Conservation (phyloP, 2,797 vertebrate species). For the Micrastur ruficollis region DNA sequence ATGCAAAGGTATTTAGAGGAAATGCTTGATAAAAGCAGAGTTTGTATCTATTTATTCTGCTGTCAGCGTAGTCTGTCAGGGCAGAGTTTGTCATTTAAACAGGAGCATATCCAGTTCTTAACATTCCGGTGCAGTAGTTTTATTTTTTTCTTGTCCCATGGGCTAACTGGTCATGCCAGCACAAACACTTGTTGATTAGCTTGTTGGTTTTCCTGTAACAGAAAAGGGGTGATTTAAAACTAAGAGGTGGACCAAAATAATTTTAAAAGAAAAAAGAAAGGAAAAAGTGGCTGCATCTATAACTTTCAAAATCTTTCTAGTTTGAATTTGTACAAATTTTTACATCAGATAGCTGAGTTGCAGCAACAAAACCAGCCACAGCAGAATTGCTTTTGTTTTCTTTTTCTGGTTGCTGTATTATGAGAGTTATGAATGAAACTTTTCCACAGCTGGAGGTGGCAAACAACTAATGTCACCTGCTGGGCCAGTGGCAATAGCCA, state of each 20-base stretch:
- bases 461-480: not conserved
- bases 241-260: constrained; percentile 50
- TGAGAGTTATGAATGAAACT: constrained; percentile 4
- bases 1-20: not conserved
- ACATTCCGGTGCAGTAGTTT: constrained; percentile 36
- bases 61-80: not conserved
- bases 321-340: not conserved
- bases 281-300: not conserved
- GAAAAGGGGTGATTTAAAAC: not conserved
- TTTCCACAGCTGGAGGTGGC: not conserved
- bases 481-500: not conserved
- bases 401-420: not conserved
- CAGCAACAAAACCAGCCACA: not conserved
- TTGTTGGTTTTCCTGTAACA: not conserved
- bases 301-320: not conserved
- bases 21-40: constrained; percentile 8
- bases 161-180: not conserved
- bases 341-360: not conserved
- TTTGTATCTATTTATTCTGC: not conserved
- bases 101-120: constrained; percentile 42
- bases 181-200: not conserved
- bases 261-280: not conserved
- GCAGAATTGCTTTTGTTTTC: not conserved
- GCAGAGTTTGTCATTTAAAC: not conserved
- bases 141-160: not conserved